Evolutionary conservation across 1,140 invertebrate species (phyloP).

Genomic region (Polypedilum pembai): DNA sequence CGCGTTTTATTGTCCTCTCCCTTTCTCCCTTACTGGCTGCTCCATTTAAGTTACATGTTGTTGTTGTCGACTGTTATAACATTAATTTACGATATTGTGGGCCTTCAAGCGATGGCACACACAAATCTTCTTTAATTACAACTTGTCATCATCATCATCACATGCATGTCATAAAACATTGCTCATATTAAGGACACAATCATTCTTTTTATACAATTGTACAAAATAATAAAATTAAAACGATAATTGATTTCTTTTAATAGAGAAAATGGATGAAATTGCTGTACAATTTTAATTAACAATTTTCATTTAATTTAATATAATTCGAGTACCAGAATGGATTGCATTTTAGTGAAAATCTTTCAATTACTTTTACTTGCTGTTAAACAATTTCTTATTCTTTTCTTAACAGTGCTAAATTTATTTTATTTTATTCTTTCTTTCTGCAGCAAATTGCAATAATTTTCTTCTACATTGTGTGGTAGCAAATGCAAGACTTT

Average conservation of each 20-base stretch:
- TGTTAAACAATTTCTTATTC: too few species aligned
- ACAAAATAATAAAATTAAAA: neutral
- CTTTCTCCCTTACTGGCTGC: too few species aligned
- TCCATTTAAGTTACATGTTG: too few species aligned
- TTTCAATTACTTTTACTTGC: neutral
- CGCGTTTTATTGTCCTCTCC: neutral
- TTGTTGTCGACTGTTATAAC: too few species aligned
- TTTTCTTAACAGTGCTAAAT: too few species aligned
- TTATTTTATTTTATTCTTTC: neutral
- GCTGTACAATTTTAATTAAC: neutral
- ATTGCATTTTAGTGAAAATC: neutral
- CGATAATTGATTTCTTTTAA: neutral
- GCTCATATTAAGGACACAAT: too few species aligned
- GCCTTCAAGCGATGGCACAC: too few species aligned
- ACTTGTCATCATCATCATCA: too few species aligned
- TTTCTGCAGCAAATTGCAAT: neutral
- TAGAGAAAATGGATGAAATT: slow-evolving; percentile 5
- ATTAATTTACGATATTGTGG: too few species aligned
- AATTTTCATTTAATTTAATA: neutral
- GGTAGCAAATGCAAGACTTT: neutral
- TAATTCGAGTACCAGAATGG: neutral
- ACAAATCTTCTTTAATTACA: too few species aligned
- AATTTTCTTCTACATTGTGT: slow-evolving; percentile 1
- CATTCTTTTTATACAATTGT: too few species aligned
- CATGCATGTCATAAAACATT: too few species aligned